Conservation (phyloP, 1,140 invertebrate species). For the Lepidurus arcticus region DNA sequence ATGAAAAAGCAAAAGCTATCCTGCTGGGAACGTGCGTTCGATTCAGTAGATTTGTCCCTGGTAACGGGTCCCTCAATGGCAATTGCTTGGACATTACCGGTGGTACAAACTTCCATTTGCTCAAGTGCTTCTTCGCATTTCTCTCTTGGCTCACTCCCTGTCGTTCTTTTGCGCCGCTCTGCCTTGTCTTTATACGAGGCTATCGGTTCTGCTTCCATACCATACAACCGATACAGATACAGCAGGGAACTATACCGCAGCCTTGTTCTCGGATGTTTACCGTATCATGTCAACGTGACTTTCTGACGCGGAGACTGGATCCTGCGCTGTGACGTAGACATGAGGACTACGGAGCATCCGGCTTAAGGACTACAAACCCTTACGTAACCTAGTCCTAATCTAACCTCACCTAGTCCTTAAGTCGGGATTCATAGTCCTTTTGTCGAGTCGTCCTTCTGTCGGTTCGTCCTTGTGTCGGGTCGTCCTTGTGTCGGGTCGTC, state of each 20-base stretch:
- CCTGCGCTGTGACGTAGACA: background rate
- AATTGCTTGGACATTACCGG: background rate
- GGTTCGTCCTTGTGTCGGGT: too few relatives aligned
- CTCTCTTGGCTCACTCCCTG: background rate
- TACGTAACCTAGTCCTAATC: too few relatives aligned
- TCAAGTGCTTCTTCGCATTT: conserved; percentile 3
- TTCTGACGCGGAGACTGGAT: background rate
- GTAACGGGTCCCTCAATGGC: conserved; percentile 20
- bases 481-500: too few relatives aligned
- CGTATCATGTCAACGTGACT: conserved; percentile 1
- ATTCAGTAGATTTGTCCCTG: conserved; percentile 21
- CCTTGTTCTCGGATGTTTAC: background rate
- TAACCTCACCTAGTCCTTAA: too few relatives aligned
- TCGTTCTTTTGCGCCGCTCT: background rate
- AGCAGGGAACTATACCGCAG: background rate
- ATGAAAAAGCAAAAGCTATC: conserved; percentile 14
- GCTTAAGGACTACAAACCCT: too few relatives aligned
- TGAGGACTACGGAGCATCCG: background rate
- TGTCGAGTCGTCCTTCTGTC: too few relatives aligned
- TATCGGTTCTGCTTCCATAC: background rate
- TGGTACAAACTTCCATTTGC: background rate
- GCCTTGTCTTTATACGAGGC: background rate
- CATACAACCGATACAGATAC: background rate
- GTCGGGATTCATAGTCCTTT: too few relatives aligned
- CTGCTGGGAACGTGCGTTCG: conserved; percentile 1